phyloP scores from a whole-genome alignment of 2,113 vertebrate genomes.

The Anhinga anhinga region DNA sequence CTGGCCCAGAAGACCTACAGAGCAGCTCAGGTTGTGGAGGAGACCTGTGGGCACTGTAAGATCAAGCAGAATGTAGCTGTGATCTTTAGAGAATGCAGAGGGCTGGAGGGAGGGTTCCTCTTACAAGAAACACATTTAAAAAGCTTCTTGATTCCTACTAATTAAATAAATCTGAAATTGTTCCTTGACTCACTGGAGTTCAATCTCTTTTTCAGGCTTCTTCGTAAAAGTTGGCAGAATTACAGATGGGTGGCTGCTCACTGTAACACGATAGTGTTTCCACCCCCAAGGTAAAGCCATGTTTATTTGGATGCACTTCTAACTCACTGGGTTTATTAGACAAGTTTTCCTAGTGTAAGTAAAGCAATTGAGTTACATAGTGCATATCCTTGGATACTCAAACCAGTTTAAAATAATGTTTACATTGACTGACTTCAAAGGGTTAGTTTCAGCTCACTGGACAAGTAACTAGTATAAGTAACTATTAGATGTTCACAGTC shows the following conservation, averaged over 20 bases:
- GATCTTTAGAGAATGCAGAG: not conserved
- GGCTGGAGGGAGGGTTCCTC: not conserved
- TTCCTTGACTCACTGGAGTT: not conserved
- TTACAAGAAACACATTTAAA: not conserved
- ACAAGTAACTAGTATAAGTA: not conserved
- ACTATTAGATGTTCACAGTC: not conserved
- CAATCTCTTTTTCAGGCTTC: not conserved
- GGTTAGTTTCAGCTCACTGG: not conserved
- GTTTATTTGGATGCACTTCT: not conserved
- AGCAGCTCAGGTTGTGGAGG: not conserved
- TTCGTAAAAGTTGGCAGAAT: not conserved
- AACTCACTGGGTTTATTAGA: not conserved
- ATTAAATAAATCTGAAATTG: constrained; percentile 4
- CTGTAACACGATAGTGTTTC: not conserved
- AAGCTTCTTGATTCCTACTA: not conserved
- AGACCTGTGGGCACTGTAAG: not conserved
- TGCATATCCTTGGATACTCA: not conserved
- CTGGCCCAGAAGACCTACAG: not conserved
- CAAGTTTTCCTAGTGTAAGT: not conserved
- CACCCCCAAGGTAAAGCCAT: not conserved
- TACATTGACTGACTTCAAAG: not conserved
- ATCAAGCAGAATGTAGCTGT: not conserved
- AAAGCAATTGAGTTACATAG: not conserved
- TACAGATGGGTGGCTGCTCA: not conserved
- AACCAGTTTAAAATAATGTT: not conserved